Conservation (phyloP, 2,888 invertebrate genomes). For the Suillia variegata region DNA sequence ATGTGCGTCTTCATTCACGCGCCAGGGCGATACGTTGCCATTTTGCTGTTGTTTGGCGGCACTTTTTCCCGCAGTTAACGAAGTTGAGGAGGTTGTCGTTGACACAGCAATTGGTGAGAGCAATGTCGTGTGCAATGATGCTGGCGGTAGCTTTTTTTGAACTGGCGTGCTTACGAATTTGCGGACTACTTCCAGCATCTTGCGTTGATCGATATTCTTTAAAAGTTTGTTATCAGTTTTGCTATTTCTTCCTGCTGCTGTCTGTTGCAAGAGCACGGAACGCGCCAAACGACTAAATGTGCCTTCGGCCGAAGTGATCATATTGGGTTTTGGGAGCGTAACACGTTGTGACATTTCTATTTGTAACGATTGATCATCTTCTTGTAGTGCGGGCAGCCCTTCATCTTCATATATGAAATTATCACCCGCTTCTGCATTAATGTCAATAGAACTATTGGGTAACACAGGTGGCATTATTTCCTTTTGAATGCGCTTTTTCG, state of each 20-base stretch:
- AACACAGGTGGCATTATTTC: not conserved
- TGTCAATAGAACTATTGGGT: not conserved
- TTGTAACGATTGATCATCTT: not conserved
- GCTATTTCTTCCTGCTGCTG: no score
- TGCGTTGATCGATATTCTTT: slow-evolving; percentile 27
- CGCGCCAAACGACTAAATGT: slow-evolving; percentile 49
- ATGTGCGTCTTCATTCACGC: slow-evolving; percentile 46
- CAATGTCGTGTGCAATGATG: not conserved
- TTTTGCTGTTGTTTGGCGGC: not conserved
- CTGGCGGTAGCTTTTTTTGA: slow-evolving; percentile 24
- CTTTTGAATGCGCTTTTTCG: not conserved
- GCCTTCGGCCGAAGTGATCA: slow-evolving; percentile 20
- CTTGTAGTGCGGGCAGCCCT: slow-evolving; percentile 10
- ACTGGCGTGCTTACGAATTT: slow-evolving; percentile 51
- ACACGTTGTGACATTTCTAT: no score
- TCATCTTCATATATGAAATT: slow-evolving; percentile 8
- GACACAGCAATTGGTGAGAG: slow-evolving; percentile 43
- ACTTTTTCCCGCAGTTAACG: not conserved
- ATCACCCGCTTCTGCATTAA: slow-evolving; percentile 8
- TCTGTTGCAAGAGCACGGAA: slow-evolving; percentile 45
- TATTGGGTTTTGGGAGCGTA: not conserved
- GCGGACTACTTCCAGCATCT: slow-evolving; percentile 43
- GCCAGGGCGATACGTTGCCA: slow-evolving; percentile 51
- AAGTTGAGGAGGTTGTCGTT: no score
- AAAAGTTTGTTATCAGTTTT: no score